These are phyloP conservation scores for Trachymyrmex cornetzi DNA, from an alignment of 1,140 invertebrate genomes.

Conservation along the genomic window DNA sequence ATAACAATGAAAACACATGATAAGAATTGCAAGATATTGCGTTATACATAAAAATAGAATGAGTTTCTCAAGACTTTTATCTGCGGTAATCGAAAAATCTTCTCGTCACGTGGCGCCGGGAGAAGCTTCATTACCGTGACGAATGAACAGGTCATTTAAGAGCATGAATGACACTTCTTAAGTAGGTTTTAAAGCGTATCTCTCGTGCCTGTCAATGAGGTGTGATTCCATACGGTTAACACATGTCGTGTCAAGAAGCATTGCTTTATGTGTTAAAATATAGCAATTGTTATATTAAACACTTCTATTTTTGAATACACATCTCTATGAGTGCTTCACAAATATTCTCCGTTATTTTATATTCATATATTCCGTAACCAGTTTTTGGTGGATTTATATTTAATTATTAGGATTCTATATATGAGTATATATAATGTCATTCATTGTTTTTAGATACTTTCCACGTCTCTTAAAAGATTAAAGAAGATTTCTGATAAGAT, in stretches of 20 bases:
- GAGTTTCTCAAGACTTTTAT: not conserved
- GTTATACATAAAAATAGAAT: not conserved
- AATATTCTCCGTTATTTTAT: not conserved
- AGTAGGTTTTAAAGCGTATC: slow-evolving; percentile 35
- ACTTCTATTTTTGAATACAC: not conserved
- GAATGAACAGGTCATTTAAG: slow-evolving; percentile 20
- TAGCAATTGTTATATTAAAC: not conserved
- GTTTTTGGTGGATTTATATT: not conserved
- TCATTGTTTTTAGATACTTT: not conserved
- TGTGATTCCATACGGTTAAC: not conserved
- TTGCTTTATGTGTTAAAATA: not conserved
- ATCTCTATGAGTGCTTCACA: not conserved
- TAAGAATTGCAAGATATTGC: slow-evolving; percentile 5
- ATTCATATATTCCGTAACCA: not conserved
- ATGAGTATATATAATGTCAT: not conserved
- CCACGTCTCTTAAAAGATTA: slow-evolving; percentile 5
- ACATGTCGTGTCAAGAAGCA: not conserved
- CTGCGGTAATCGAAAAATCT: slow-evolving; percentile 21
- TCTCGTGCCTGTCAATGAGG: not conserved
- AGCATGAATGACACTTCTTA: slow-evolving; percentile 35
- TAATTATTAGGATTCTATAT: not conserved
- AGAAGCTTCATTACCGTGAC: slow-evolving; percentile 27
- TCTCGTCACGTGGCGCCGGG: not conserved
- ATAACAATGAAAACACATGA: not conserved
- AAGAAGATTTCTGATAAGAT: not conserved